Evolutionary conservation across 1,140 invertebrate genomes (phyloP), one percentile per base, ranked within the genome.

Genomic region (Grapholita molesta): DNA sequence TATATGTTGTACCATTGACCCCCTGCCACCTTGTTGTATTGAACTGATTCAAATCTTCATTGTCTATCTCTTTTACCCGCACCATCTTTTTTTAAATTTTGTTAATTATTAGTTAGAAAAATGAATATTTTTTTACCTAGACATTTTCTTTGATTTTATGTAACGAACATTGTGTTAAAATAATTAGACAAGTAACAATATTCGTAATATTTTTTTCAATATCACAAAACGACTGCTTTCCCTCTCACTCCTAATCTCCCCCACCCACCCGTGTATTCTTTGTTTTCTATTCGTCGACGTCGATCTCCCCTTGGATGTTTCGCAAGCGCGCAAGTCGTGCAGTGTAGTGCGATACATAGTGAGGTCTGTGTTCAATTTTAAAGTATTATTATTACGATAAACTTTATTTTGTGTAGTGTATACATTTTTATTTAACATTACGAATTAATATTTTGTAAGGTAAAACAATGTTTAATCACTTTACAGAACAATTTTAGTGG

Each of bases 241-340:
- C 24, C 55, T 32, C 15, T 61, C 55, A 61, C 55, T 61, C 55
- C n/a, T 28, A 9, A 28, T 32, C 55, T 28, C 55, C 55, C 55
- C 55, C 55, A 61, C 35, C 32, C 64, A 35, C 32, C 32, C 28
- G 64, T 66, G 3, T 25, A 3, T 30, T 66, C 64, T 66, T 42
- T 66, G 64, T 66, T 66, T 38, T 66, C 35, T 11, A 35, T 42
- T 66, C 64, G 55, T 28, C 55, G 55, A 15, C 25, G 55, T 61
- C 55, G 55, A 61, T 61, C 30, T 28, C 55, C 55, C 55, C 25
- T 28, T 25, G n/a, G 24, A 5, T 25, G 55, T 61, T 61, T 61
- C 55, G 24, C 55, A 61, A 61, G 55, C 25, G 32, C 6, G n/a
- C n/a, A n/a, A n/a, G n/a, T n/a, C n/a, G 55, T 48, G 42, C 25